phyloP scores from a whole-genome alignment of 1,140 invertebrate genomes.

The Magallana angulata region DNA sequence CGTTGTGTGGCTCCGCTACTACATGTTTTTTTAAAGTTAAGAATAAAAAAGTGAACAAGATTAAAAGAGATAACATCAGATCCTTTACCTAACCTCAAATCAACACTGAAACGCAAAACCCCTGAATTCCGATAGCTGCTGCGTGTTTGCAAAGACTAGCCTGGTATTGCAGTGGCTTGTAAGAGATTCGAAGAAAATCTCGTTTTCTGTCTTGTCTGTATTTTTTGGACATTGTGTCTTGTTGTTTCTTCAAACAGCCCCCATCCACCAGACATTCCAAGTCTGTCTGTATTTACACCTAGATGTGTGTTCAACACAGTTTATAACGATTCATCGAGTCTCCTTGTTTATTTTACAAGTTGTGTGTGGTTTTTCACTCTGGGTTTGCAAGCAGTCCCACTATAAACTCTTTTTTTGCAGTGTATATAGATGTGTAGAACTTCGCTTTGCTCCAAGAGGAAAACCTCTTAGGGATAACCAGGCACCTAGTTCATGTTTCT shows the following conservation, averaged over 20 bases:
- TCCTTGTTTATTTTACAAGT: conserved; percentile 15
- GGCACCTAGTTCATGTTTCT: neutral
- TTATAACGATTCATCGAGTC: conserved; percentile 31
- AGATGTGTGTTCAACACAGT: conserved; percentile 23
- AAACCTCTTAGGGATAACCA: conserved; percentile 25
- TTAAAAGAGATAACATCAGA: conserved; percentile 10
- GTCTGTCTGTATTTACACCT: conserved; percentile 23
- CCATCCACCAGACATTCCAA: conserved; percentile 14
- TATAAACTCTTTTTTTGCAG: neutral
- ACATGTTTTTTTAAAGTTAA: conserved; percentile 8
- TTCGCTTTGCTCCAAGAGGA: neutral
- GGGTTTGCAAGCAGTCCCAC: neutral
- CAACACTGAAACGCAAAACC: conserved; percentile 10
- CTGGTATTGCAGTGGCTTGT: neutral
- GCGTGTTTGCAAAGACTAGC: conserved; percentile 2
- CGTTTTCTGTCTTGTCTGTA: neutral
- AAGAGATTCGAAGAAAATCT: neutral
- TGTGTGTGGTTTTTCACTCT: conserved; percentile 17
- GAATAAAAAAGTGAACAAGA: conserved; percentile 16
- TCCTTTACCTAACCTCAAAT: conserved; percentile 24
- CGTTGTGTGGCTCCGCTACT: conserved; percentile 3
- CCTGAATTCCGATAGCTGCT: conserved; percentile 14
- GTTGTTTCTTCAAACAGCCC: conserved; percentile 5
- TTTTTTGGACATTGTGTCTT: conserved; percentile 4
- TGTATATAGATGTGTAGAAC: neutral